Evolutionary conservation across 2,113 vertebrate genomes (phyloP).

Genomic region (Cynopterus brachyotis): DNA sequence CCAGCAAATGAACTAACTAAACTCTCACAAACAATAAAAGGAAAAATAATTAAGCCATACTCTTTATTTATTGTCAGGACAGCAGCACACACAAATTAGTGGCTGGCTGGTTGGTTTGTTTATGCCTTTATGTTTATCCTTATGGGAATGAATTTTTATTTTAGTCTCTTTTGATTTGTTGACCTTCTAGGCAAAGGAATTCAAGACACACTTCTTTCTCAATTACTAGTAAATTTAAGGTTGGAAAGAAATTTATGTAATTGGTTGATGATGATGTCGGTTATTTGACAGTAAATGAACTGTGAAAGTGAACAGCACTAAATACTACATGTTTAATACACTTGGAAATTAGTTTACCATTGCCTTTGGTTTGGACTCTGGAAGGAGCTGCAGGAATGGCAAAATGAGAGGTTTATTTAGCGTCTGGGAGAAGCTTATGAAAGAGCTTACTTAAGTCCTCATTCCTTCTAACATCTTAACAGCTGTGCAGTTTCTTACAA

Average conservation of each 20-base stretch:
- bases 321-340: slow-evolving; percentile 52
- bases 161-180: neutral
- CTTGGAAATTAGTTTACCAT: slow-evolving; percentile 65
- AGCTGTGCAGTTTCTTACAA: slow-evolving; percentile 96
- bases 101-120: neutral
- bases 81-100: neutral
- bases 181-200: slow-evolving; percentile 35
- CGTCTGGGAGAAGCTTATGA: slow-evolving; percentile 86
- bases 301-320: slow-evolving; percentile 61
- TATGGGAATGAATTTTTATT: slow-evolving; percentile 55
- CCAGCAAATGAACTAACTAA: neutral
- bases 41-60: neutral
- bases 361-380: slow-evolving; percentile 62
- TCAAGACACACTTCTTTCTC: slow-evolving; percentile 49
- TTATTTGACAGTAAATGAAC: slow-evolving; percentile 66
- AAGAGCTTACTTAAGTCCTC: slow-evolving; percentile 88
- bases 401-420: slow-evolving; percentile 92
- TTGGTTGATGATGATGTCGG: slow-evolving; percentile 72
- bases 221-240: slow-evolving; percentile 48
- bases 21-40: neutral
- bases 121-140: slow-evolving; percentile 41
- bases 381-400: slow-evolving; percentile 70
- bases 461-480: slow-evolving; percentile 90
- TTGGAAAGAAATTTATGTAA: slow-evolving; percentile 45
- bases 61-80: neutral